A percentile compares a stretch with the other conserved stretches of the same genome.
These are phyloP conservation scores for Sturmia bella DNA, from an alignment of 2,888 invertebrate species.

Conservation along the genomic window DNA sequence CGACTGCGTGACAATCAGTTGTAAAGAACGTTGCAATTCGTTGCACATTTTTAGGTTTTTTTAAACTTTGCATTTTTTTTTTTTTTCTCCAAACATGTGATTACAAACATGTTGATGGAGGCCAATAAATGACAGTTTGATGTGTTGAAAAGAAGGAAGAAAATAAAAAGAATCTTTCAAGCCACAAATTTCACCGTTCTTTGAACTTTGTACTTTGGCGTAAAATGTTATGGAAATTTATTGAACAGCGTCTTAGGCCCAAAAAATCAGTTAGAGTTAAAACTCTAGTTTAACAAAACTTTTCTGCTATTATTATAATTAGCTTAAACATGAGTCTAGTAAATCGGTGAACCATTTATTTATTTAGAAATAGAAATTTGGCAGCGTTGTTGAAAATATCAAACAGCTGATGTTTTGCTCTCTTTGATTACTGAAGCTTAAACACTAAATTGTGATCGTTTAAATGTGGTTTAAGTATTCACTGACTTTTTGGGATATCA, in stretches of 20 bases:
- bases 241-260: not conserved
- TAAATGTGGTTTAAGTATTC: no score
- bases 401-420: no score
- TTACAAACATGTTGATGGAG: slow-evolving; percentile 63
- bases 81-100: slow-evolving; percentile 34
- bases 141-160: slow-evolving; percentile 54
- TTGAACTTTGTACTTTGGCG: slow-evolving; percentile 34
- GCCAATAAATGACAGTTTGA: slow-evolving; percentile 67
- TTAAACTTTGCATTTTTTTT: not conserved
- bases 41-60: slow-evolving; percentile 58
- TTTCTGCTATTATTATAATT: no score
- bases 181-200: slow-evolving; percentile 41
- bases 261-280: no score
- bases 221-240: slow-evolving; percentile 13
- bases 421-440: no score
- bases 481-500: no score
- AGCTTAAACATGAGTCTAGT: no score
- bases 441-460: no score
- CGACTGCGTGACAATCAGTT: slow-evolving; percentile 21
- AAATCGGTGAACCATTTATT: no score
- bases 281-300: no score
- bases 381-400: no score
- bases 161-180: slow-evolving; percentile 6
- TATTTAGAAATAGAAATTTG: no score
- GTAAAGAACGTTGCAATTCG: slow-evolving; percentile 60